Conservation (phyloP, 1,140 invertebrate species). For the Rhopalosiphum maidis region DNA sequence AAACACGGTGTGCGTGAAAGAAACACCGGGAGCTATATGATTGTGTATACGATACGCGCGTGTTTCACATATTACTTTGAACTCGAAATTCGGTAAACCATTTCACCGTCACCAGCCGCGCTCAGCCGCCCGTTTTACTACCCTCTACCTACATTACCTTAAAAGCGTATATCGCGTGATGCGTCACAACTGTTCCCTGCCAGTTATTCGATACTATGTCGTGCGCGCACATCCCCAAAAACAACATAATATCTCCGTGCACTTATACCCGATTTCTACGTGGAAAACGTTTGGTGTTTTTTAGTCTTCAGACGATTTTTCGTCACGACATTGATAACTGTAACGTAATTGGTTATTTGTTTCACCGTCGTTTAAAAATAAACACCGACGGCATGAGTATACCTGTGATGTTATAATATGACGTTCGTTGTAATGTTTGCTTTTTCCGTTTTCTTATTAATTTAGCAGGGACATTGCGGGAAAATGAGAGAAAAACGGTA, state of each 20-base stretch:
- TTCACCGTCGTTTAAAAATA: background rate
- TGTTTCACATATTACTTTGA: background rate
- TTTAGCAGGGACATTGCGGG: too few species aligned
- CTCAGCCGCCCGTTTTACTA: background rate
- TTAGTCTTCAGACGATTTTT: background rate
- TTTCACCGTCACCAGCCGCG: background rate
- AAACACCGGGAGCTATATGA: background rate
- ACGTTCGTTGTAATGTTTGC: background rate
- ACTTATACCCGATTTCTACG: background rate
- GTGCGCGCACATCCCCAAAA: background rate
- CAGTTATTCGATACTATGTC: background rate
- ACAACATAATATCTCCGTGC: background rate
- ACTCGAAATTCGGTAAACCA: background rate
- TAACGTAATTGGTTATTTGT: background rate
- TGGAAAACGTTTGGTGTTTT: background rate
- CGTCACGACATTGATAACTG: background rate
- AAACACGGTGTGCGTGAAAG: background rate
- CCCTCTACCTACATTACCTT: background rate
- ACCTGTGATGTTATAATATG: background rate
- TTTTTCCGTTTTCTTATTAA: background rate
- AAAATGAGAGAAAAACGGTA: background rate
- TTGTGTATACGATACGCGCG: background rate
- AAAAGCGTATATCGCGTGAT: constrained; percentile 9
- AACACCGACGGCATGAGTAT: background rate
- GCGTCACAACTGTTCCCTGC: background rate